Conservation (phyloP, 30 jellyfish, hydroid and myxozoan species). For the Aurelia sp. region DNA sequence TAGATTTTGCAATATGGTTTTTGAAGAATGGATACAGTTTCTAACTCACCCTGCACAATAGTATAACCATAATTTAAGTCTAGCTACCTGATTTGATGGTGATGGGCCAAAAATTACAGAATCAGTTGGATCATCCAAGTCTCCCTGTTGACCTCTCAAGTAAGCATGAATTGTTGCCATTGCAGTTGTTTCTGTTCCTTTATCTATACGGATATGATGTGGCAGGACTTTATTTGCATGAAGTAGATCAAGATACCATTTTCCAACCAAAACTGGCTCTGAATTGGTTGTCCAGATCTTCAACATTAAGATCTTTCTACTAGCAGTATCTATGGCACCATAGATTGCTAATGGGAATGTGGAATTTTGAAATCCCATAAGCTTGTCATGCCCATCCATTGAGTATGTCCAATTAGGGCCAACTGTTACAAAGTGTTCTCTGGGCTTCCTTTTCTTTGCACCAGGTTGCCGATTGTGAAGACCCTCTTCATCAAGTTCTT, state of each 20-base stretch:
- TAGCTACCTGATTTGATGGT: slow-evolving; percentile 55
- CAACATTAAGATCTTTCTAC: slow-evolving; percentile 44
- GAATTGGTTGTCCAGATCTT: slow-evolving; percentile 30
- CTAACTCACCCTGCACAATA: too few relatives aligned
- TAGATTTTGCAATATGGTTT: too few relatives aligned
- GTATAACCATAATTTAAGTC: too few relatives aligned
- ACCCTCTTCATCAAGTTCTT: slow-evolving; percentile 34
- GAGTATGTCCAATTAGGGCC: slow-evolving; percentile 53
- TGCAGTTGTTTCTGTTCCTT: slow-evolving; percentile 67
- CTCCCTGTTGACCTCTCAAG: slow-evolving; percentile 36
- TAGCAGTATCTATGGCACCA: slow-evolving; percentile 72
- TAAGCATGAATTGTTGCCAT: slow-evolving; percentile 64
- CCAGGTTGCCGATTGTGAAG: slow-evolving; percentile 7
- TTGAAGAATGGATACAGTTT: too few relatives aligned
- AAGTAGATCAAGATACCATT: slow-evolving; percentile 68
- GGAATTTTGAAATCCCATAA: slow-evolving; percentile 68
- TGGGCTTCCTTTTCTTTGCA: slow-evolving; percentile 6
- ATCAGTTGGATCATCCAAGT: slow-evolving; percentile 34
- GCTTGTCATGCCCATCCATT: slow-evolving; percentile 73
- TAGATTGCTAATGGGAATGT: slow-evolving; percentile 73
- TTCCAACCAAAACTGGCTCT: slow-evolving; percentile 53
- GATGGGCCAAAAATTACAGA: slow-evolving; percentile 69
- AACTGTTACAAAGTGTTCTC: slow-evolving; percentile 30
- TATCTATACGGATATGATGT: slow-evolving; percentile 10
- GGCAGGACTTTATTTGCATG: slow-evolving; percentile 38